Conservation (phyloP, 2,888 invertebrate species). For the Caenorhabditis virilis region DNA sequence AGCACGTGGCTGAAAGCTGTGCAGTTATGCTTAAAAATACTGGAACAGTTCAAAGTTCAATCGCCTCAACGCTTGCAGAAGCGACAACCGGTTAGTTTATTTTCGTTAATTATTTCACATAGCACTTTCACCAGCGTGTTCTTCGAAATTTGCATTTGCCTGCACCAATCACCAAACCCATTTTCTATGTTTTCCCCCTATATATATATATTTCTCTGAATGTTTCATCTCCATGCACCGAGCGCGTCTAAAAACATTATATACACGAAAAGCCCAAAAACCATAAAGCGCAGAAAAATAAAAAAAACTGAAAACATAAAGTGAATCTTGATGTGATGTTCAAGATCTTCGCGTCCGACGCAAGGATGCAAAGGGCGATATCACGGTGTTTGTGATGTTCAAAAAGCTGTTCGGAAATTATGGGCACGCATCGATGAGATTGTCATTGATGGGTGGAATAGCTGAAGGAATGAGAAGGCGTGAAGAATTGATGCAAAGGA, state of each 20-base stretch:
- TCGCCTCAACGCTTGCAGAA: conserved; percentile 50
- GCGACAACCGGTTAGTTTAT: conserved; percentile 57
- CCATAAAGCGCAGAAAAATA: background rate
- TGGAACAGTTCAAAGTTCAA: conserved; percentile 50
- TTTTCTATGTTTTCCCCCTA: too few relatives aligned
- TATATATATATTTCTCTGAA: too few relatives aligned
- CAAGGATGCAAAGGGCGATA: conserved; percentile 36
- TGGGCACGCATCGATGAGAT: conserved; percentile 30
- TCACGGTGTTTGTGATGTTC: conserved; percentile 41
- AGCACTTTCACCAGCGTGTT: conserved; percentile 8
- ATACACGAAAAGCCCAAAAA: background rate
- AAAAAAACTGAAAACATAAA: too few relatives aligned
- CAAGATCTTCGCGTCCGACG: conserved; percentile 44
- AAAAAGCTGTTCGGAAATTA: conserved; percentile 42
- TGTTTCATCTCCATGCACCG: conserved; percentile 37
- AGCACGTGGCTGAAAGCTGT: conserved; percentile 58
- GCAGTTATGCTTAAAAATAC: conserved; percentile 64
- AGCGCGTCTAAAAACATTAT: conserved; percentile 19
- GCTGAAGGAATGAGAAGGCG: background rate
- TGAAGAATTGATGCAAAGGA: conserved; percentile 1
- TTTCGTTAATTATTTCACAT: conserved; percentile 10
- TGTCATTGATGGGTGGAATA: conserved; percentile 5
- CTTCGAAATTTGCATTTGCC: background rate
- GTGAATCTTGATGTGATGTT: too few relatives aligned
- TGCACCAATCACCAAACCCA: too few relatives aligned